phyloP scores from a whole-genome alignment of 1,140 invertebrate species.

The Spodoptera litura region DNA sequence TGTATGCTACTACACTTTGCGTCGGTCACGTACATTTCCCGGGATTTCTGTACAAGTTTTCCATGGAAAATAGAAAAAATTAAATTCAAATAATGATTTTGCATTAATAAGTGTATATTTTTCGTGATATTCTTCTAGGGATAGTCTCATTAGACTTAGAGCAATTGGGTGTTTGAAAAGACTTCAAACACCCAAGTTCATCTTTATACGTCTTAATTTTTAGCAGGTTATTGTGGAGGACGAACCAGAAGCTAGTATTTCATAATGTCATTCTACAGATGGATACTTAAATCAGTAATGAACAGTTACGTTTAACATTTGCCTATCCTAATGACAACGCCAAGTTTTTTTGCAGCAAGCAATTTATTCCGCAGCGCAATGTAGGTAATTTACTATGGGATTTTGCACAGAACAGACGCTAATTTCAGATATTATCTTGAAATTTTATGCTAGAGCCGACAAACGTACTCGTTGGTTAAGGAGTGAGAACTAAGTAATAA shows the following conservation, averaged over 20 bases:
- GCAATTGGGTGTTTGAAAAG: not conserved
- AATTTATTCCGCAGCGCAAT: constrained; percentile 31
- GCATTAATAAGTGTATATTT: too few species aligned
- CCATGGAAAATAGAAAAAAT: constrained; percentile 7
- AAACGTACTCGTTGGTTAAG: not conserved
- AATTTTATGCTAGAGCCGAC: constrained; percentile 10
- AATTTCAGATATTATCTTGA: constrained; percentile 30
- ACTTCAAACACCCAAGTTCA: too few species aligned
- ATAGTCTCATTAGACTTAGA: too few species aligned
- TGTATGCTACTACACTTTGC: constrained; percentile 12
- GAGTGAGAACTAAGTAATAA: constrained; percentile 8
- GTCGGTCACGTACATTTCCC: constrained; percentile 11
- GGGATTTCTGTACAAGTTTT: constrained; percentile 6
- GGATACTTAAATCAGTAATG: not conserved
- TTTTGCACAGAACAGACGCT: constrained; percentile 25
- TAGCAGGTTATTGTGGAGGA: too few species aligned
- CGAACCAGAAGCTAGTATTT: too few species aligned
- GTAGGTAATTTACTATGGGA: constrained; percentile 30
- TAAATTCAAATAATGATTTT: not conserved
- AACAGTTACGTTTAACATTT: not conserved
- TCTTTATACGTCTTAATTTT: too few species aligned
- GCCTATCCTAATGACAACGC: constrained; percentile 8
- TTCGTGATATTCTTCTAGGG: too few species aligned
- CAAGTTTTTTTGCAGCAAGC: constrained; percentile 5
- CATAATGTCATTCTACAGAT: too few species aligned